Base-by-base conservation (phyloP, 2,797 vertebrate genomes). In the Neomorphus geoffroyi region DNA sequence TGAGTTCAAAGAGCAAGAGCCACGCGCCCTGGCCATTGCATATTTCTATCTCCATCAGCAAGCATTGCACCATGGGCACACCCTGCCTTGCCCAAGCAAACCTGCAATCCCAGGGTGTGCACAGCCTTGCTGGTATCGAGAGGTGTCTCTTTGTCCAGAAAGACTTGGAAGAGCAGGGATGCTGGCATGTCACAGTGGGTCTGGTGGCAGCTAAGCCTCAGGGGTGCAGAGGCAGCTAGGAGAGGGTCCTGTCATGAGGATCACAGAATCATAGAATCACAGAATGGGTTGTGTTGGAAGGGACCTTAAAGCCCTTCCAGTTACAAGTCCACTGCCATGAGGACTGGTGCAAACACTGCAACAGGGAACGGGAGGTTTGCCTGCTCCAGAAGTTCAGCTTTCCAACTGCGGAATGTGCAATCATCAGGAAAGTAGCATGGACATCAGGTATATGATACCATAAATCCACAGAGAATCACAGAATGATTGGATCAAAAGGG, bases 11-110 rank as follows among this genome's bases (percentile, higher is more conserved):
- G 39, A 67, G 35, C 5, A 14, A 33, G 51, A 57, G 46, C 30
- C 7, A 9, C 2, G 9, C 4, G 8, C 11, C 16, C 21, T 0
- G 0, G 16, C 11, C 0, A 0, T 13, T 16, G 33, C 27, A 39
- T 2, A 1, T 12, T 35, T 7, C 0, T 8, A 2, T 50, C 23
- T 33, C 39, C 39, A 18, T 11, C 18, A 6, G 21, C 51, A 26
- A 21, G 46, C 50, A 7, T 1, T 3, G 2, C 53, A 7, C 18
- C 0, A 0, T 1, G 9, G 64, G 32, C 46, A 21, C 23, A 43
- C 35, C 45, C 45, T 21, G 45, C 45, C 45, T 45, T 46, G 45
- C 19, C 18, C 45, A 22, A 10, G 7, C 45, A 60, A 10, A 7
- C 28, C 41, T 7, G 10, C 3, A 8, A 3, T 21, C 39, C 45